Evolutionary conservation across 2,888 invertebrate genomes (phyloP), one percentile per base, ranked within the genome.

Genomic region (Drosophila monieri): DNA sequence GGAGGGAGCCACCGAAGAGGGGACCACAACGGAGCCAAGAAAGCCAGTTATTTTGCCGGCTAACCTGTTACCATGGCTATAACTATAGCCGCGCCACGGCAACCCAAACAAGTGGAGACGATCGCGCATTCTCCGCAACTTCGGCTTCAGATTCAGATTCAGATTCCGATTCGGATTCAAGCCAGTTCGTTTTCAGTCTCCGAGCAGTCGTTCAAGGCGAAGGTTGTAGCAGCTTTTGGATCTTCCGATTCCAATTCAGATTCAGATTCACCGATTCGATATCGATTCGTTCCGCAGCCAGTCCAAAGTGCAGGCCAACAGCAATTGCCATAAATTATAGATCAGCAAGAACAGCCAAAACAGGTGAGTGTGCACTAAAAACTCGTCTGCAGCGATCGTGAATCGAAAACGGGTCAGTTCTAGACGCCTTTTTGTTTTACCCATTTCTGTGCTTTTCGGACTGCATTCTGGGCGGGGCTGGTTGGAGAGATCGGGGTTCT

Each of bases 121-220:
- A 49, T 72, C 51, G 52, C 66, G 67, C 54, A 66, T 62, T 62
- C 53, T 53, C 54, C 59, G 55, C 60, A 71, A 71, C 55, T 64
- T 70, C 73, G 66, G 44, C 67, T 73, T 48, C 58, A 59, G 30
- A 68, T 27, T 56, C 56, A 52, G 18, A 68, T 44, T 59, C 56
- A 52, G 18, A 68, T 44, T 59, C 53, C 73, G 18, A 39, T 41
- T 39, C 39, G 6, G 12, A 14, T 14, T 4, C 15, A 18, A 18
- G 32, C 32, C 32, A 15, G 15, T 37, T 59, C 59, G 47, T 46
- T 30, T 47, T 78, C 89, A 90, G 90, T 90, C 80, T 76, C 70
- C 71, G 72, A 74, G 74, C 80, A 80, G 77, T 75, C 89, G 89
- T 89, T 84, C 89, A 85, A 90, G 88, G 86, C 88, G 88, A 90